A percentile compares a stretch with the other conserved stretches of the same genome.
Evolutionary conservation across 2,888 invertebrate species (phyloP).

Genomic region (Hemicrepidius hirtus): DNA sequence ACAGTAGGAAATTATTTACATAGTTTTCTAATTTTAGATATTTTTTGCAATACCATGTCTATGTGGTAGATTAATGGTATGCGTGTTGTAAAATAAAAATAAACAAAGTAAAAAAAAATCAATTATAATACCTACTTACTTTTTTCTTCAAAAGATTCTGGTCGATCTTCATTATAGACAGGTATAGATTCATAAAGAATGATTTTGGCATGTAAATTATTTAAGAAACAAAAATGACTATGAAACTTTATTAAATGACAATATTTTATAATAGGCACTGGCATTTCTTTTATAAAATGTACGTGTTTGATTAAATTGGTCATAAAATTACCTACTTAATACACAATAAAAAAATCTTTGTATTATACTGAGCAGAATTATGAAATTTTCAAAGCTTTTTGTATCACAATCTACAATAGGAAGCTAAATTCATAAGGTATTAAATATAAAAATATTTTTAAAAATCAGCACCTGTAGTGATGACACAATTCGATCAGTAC

Average conservation of each 20-base stretch:
- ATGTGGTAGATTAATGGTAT: too few species aligned
- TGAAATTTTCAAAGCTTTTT: constrained; percentile 16
- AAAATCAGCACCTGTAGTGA: constrained; percentile 23
- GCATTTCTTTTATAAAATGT: constrained; percentile 17
- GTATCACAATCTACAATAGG: constrained; percentile 33
- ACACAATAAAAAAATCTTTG: constrained; percentile 7
- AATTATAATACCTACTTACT: too few species aligned
- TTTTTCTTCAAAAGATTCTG: too few species aligned
- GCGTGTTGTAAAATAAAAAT: too few species aligned
- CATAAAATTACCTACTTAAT: constrained; percentile 18
- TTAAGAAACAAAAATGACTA: constrained; percentile 8
- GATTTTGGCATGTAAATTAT: too few species aligned
- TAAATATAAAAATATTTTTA: constrained; percentile 35
- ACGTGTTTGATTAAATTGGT: constrained; percentile 24
- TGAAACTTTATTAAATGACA: constrained; percentile 6
- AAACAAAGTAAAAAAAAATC: too few species aligned
- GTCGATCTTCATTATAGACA: too few species aligned
- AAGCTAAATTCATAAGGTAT: constrained; percentile 26
- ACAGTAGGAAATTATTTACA: too few species aligned
- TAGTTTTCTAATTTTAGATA: too few species aligned
- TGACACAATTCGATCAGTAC: constrained; percentile 34
- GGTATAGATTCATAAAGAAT: too few species aligned
- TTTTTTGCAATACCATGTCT: too few species aligned
- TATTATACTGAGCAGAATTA: constrained; percentile 20
- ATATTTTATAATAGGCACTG: constrained; percentile 25